These are phyloP conservation scores for Atrichornis clamosus DNA, from an alignment of 2,113 vertebrate genomes.

Conservation along the genomic window DNA sequence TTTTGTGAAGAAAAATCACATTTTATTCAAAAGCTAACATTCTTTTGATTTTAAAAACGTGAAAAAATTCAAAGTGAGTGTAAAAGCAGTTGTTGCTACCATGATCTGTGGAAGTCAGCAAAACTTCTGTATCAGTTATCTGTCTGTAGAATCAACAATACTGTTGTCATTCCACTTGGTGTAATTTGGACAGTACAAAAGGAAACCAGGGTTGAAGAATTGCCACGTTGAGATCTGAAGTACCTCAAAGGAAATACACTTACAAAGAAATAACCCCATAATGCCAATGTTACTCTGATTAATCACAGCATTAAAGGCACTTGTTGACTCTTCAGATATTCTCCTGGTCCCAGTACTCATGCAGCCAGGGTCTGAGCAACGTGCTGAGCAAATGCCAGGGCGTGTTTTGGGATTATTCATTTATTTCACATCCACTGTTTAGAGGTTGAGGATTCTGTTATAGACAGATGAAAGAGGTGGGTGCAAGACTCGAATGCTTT, in stretches of 20 bases:
- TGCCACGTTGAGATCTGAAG: neutral
- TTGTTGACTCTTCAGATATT: neutral
- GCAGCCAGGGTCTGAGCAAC: accelerated
- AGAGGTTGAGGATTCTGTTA: neutral
- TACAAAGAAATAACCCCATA: neutral
- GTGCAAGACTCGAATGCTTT: neutral
- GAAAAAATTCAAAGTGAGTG: neutral
- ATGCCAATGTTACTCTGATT: neutral
- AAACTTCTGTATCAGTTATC: neutral
- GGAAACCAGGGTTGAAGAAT: neutral
- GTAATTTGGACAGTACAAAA: neutral
- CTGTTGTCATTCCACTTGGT: neutral
- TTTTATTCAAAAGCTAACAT: neutral
- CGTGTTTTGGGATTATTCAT: neutral
- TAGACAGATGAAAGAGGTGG: neutral
- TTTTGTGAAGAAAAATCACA: neutral
- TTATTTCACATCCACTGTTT: neutral
- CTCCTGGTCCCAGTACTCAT: accelerated
- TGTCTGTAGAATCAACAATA: neutral
- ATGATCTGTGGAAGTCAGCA: neutral
- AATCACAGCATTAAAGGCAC: neutral
- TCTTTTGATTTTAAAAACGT: neutral
- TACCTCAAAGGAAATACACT: neutral
- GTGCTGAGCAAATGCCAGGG: neutral
- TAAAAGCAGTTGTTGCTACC: neutral